Base-by-base conservation (phyloP, 2,113 vertebrate species). In the Paramisgurnus dabryanus region DNA sequence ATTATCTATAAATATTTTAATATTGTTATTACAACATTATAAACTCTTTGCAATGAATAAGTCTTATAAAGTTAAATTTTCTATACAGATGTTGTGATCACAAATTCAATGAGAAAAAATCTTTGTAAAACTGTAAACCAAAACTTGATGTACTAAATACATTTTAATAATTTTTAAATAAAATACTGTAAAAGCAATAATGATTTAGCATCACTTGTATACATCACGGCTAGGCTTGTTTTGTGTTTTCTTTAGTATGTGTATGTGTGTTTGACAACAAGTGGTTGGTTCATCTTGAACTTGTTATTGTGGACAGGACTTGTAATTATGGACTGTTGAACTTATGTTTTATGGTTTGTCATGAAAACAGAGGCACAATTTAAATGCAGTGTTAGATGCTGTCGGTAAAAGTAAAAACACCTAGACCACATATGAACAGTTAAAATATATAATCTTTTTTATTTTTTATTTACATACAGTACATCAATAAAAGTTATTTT, bases 241-340 rank as follows among this genome's bases (percentile, higher is more conserved):
- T 58, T 8, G 50, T 40, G 6, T 40, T 71, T 55, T 55, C 49
- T 53, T 39, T 34, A n/a, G 69, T 13, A 39, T 41, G n/a, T 22
- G n/a, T 15, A 10, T 40, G 60, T 72, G 69, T 71, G 50, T 71
- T 11, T 57, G 50, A 73, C 11, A 27, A 68, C 67, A 73, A 73
- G 55, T 60, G 18, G 39, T 22, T 73, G 39, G 71, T 74, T 74
- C 55, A 61, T 61, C 55, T 60, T 45, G 39, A 73, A 43, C 55
- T 73, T 60, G 71, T 74, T 74, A 61, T 60, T 74, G 55, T 45
- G 18, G 55, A 73, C 71, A 73, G n/a, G 40, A 61, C 71, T 45
- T 45, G 27, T 74, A 61, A 74, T 74, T 74, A 74, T 15, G 55
- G 55, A 45, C 11, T 11, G 11, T 60, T 73, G 70, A 40, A 73